Base-by-base conservation (phyloP, 2,113 vertebrate species). In the Cinclus cinclus region DNA sequence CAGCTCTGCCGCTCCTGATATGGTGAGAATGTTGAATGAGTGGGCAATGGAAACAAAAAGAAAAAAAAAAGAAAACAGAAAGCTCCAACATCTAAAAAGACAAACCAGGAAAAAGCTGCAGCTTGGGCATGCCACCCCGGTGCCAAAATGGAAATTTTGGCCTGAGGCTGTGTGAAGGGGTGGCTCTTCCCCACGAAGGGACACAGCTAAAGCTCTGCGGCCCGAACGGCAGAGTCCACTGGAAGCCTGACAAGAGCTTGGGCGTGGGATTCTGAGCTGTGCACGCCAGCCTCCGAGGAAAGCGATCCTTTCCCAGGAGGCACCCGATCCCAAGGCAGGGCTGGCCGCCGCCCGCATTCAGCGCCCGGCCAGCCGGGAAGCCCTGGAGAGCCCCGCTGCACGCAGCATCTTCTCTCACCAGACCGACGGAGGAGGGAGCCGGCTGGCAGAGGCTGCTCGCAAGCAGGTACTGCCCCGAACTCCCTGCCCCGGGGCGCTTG, bases 1-100 rank as follows among this genome's bases (percentile, higher is more conserved):
- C 95, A 95, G 82, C 91, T 96, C 91, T 94, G 93, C 83, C 31
- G 21, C 63, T 65, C n/a, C 74, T 68, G 91, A 96, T 96, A 95
- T 65, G 78, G 65, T 81, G 82, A 84, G 86, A 88, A 90, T 87
- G 86, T 77, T 75, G n/a, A 83, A 77, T 42, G 46, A 95, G 78
- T 47, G 74, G 69, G 50, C 74, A 90, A 4, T 81, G 78, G 69
- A 85, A 86, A 91, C 46, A 82, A 19, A 87, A 70, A 65, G 27
- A 56, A 63, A 78, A 56, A 63, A 78, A 56, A 60, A 59, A 82
- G 6, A 83, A n/a, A 70, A 20, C n/a, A 35, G 31, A 78, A 83
- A 77, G n/a, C 35, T 20, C 42, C 44, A 64, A 77, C 18, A 87
- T 81, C 58, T 69, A 50, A 35, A 74, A 87, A 84, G 59, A 68